Conservation (phyloP, 2,888 invertebrate species). For the Apamea anceps region DNA sequence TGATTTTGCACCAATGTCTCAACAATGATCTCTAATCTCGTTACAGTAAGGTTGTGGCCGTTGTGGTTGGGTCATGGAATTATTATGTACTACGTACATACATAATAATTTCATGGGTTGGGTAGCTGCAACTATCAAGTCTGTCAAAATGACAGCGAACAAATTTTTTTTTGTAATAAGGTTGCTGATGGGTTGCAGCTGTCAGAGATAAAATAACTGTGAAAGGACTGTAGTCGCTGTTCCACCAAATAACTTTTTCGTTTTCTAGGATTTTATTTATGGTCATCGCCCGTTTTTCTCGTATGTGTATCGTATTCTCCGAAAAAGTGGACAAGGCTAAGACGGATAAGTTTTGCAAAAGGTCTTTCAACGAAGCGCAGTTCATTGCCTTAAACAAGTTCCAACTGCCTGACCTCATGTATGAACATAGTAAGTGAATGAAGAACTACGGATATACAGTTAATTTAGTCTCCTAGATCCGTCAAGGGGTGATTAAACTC, state of each 20-base stretch:
- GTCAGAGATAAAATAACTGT: too few relatives aligned
- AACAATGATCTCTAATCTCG: too few relatives aligned
- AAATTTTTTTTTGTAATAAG: too few relatives aligned
- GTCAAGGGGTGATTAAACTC: background rate
- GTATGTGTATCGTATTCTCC: slow-evolving; percentile 72
- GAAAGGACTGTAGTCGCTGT: background rate
- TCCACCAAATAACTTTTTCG: background rate
- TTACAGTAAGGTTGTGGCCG: too few relatives aligned
- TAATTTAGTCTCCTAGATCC: background rate
- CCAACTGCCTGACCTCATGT: slow-evolving; percentile 70
- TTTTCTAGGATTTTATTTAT: slow-evolving; percentile 67
- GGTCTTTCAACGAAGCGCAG: slow-evolving; percentile 69
- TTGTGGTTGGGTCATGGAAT: too few relatives aligned
- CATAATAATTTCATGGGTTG: too few relatives aligned
- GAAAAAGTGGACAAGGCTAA: slow-evolving; percentile 63
- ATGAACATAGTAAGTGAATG: slow-evolving; percentile 77
- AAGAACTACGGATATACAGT: background rate
- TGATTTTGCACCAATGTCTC: too few relatives aligned
- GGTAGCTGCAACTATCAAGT: too few relatives aligned
- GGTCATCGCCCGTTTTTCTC: slow-evolving; percentile 60
- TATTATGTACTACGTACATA: too few relatives aligned
- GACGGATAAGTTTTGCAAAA: slow-evolving; percentile 64
- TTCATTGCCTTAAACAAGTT: slow-evolving; percentile 71
- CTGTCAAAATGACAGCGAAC: too few relatives aligned
- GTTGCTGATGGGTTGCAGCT: too few relatives aligned